Evolutionary conservation across 1,140 invertebrate genomes (phyloP), one percentile per base, ranked within the genome.

Genomic region (Ips typographus): DNA sequence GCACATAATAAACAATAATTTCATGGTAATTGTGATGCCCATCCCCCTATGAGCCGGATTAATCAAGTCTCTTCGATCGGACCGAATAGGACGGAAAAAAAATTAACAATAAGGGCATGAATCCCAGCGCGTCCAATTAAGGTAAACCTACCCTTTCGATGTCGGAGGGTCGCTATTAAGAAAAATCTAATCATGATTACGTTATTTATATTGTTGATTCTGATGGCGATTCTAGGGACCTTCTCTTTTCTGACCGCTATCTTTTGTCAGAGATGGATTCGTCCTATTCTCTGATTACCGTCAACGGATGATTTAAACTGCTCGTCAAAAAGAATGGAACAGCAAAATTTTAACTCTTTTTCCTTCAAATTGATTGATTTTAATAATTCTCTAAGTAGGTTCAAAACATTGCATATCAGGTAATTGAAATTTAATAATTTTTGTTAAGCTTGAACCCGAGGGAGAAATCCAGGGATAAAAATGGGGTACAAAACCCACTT

Each of bases 111-210:
- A 65, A 65, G 40, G 63, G 63, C 53, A 56, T 52, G 63, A 65
- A 65, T 37, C 51, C 40, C 63, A 65, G 41, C 63, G 63, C 63
- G 63, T 65, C 63, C 63, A 65, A 65, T 65, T 65, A 65, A 65
- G 63, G 3, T 56, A 65, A 65, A 65, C 63, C 63, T 65, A 65
- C 63, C 63, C 63, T 38, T 65, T 65, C 63, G 63, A 37, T 65
- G 63, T 65, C 43, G 42, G 51, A 56, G 51, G 63, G 63, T 56
- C 63, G 51, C 63, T 65, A 65, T 65, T 65, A 65, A 56, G 63
- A 65, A 65, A 55, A 65, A 65, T 65, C 63, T 65, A 65, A 65
- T 65, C 63, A 65, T 56, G 63, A 65, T 65, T 65, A 40, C 63
- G 63, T 65, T 65, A 65, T 65, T 65, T 65, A 65, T 65, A 56